These are phyloP conservation scores for Musca vetustissima DNA, from an alignment of 1,140 invertebrate species.

Conservation along the genomic window DNA sequence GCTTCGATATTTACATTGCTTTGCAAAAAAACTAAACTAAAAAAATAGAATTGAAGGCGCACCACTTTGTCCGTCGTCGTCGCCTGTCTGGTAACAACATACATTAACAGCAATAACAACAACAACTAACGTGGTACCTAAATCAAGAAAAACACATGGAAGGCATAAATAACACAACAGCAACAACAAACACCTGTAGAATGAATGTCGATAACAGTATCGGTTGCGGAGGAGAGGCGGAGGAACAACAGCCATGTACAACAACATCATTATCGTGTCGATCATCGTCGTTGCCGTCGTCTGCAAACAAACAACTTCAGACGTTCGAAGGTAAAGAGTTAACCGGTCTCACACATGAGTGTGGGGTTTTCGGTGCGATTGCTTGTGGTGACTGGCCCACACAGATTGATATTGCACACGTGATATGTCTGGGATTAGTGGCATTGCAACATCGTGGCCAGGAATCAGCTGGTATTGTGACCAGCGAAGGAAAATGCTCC, in stretches of 20 bases:
- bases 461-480: conserved; percentile 96
- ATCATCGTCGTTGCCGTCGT: neutral
- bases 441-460: conserved; percentile 95
- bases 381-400: conserved; percentile 72
- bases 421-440: conserved; percentile 85
- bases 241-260: neutral
- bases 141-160: conserved; percentile 12
- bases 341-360: conserved; percentile 84
- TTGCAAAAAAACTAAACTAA: too few relatives aligned
- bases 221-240: neutral
- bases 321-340: conserved; percentile 18
- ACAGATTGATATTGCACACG: conserved; percentile 68
- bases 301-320: neutral
- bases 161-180: neutral
- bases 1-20: too few relatives aligned
- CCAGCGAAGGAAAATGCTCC: conserved; percentile 76
- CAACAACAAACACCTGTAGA: conserved; percentile 23
- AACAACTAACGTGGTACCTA: too few relatives aligned
- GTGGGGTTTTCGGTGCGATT: conserved; percentile 93
- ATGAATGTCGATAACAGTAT: conserved; percentile 13
- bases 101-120: neutral
- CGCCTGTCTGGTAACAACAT: neutral
- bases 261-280: neutral
- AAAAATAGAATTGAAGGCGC: too few relatives aligned
- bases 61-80: too few relatives aligned